Conservation (phyloP, 2,888 invertebrate species). For the Eilema sororculum region DNA sequence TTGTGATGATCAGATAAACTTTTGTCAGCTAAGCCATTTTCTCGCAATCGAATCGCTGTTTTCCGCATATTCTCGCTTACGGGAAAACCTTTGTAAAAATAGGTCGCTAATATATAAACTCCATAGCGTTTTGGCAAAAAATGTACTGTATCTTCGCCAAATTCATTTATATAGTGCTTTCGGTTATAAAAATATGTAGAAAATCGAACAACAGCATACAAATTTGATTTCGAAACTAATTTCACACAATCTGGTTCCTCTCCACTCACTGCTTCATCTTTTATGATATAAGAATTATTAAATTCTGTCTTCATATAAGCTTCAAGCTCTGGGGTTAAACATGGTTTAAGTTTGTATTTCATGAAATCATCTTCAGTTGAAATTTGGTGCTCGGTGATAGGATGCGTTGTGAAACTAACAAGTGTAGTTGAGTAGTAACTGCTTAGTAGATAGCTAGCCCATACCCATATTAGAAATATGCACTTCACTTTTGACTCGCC, state of each 20-base stretch:
- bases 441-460: constrained; percentile 57
- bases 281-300: background rate
- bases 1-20: constrained; percentile 5
- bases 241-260: background rate
- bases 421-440: constrained; percentile 51
- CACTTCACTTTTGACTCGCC: constrained; percentile 11
- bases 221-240: background rate
- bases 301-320: background rate
- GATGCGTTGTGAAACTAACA: constrained; percentile 50
- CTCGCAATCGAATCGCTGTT: constrained; percentile 20
- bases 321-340: constrained; percentile 15
- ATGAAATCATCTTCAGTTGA: constrained; percentile 21
- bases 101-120: constrained; percentile 13
- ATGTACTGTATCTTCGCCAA: background rate
- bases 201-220: background rate
- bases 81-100: constrained; percentile 35
- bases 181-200: background rate
- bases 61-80: constrained; percentile 9
- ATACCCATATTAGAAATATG: constrained; percentile 60
- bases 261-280: background rate
- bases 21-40: constrained; percentile 23
- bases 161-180: constrained; percentile 2
- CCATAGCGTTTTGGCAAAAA: background rate
- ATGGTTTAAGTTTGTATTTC: constrained; percentile 7
- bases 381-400: constrained; percentile 42